Evolutionary conservation across 1,140 invertebrate genomes (phyloP).

Genomic region (Scylla paramamosain): DNA sequence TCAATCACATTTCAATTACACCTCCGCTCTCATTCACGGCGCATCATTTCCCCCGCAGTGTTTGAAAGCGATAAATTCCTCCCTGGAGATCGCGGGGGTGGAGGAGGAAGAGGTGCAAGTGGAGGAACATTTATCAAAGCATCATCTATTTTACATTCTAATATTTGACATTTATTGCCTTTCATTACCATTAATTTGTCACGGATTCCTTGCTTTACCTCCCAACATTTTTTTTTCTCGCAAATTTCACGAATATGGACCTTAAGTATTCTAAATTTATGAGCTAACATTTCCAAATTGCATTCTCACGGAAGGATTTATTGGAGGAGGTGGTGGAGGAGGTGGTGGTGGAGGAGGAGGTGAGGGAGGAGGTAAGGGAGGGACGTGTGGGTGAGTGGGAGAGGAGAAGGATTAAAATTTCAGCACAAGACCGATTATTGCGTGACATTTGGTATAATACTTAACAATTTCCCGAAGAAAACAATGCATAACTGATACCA

Average conservation of each 20-base stretch:
- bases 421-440: slow-evolving; percentile 58
- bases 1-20: neutral
- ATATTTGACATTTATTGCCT: too few species aligned
- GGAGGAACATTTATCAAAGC: too few species aligned
- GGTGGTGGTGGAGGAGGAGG: neutral
- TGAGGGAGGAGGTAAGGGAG: neutral
- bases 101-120: neutral
- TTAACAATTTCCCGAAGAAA: slow-evolving; percentile 69
- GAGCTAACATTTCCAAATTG: neutral
- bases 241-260: too few species aligned
- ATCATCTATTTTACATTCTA: too few species aligned
- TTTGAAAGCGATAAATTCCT: neutral
- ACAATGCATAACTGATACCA: slow-evolving; percentile 71
- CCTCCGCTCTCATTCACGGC: too few species aligned
- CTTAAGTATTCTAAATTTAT: too few species aligned
- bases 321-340: neutral
- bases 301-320: neutral
- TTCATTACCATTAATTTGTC: too few species aligned
- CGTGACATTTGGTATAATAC: slow-evolving; percentile 72
- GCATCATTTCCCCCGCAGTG: neutral
- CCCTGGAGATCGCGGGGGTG: neutral
- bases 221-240: too few species aligned
- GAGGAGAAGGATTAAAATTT: slow-evolving; percentile 16
- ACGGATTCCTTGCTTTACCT: too few species aligned
- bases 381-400: neutral